Conservation (phyloP, 2,888 invertebrate species). For the Temnothorax rugatulus region DNA sequence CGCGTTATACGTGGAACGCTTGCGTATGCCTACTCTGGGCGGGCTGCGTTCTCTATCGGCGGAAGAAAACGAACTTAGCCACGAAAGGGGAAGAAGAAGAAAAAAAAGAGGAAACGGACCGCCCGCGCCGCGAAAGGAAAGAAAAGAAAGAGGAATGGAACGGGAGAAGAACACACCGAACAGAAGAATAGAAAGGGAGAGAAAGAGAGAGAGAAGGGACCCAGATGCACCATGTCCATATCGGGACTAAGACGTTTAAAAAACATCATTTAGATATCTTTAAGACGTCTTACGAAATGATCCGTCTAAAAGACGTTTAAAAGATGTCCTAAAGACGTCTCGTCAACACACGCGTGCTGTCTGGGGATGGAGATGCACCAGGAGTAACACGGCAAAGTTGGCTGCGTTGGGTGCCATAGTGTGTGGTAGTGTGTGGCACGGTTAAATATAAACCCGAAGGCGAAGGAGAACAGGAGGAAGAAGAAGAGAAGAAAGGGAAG, state of each 20-base stretch:
- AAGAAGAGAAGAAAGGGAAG: slow-evolving; percentile 12
- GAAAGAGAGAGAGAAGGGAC: slow-evolving; percentile 48
- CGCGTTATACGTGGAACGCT: slow-evolving; percentile 17
- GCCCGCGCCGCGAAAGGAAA: slow-evolving; percentile 22
- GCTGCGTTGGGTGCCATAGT: slow-evolving; percentile 75
- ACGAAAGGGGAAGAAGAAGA: not conserved
- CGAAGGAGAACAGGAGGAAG: slow-evolving; percentile 66
- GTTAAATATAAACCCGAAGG: slow-evolving; percentile 79
- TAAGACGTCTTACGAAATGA: too few species aligned
- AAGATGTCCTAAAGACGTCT: too few species aligned
- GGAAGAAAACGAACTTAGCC: slow-evolving; percentile 53
- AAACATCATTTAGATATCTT: too few species aligned
- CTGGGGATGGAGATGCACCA: slow-evolving; percentile 51
- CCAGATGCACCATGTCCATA: too few species aligned
- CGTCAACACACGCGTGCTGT: too few species aligned
- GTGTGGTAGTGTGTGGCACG: slow-evolving; percentile 78
- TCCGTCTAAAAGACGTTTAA: too few species aligned
- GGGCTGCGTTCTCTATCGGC: not conserved
- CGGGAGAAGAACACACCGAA: slow-evolving; percentile 28
- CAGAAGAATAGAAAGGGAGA: not conserved
- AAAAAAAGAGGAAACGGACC: not conserved
- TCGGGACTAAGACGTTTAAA: too few species aligned
- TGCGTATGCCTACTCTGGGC: not conserved
- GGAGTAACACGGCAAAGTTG: slow-evolving; percentile 71
- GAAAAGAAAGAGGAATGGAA: slow-evolving; percentile 13